Evolutionary conservation across 2,113 vertebrate species (phyloP), one percentile per base, ranked within the genome.

Genomic region (Paramisgurnus dabryanus): DNA sequence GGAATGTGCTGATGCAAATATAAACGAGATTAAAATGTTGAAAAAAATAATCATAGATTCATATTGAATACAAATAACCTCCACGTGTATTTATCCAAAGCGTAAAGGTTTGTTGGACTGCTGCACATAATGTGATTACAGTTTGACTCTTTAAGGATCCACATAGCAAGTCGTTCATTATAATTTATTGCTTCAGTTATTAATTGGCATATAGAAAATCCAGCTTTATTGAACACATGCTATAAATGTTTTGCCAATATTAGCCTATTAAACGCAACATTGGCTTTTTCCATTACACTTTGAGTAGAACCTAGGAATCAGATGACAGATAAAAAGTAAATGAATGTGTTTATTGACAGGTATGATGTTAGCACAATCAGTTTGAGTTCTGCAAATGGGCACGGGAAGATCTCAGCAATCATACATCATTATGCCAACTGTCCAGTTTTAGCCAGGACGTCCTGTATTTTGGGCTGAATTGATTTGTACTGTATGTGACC

Each of bases 261-360:
- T 34, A 63, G 58, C 72, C 43, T 64, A 75, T 75, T 75, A 64
- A 50, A 75, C 5, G 58, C 72, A 75, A 64, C 72, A 49, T 75
- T 75, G 63, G 72, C 72, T 75, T 63, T 39, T 75, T 73, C 55
- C 71, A 73, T 61, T 73, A 73, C 39, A 27, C 55, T 45, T 64
- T 49, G 13, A 64, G 63, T 64, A 34, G 49, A 34, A 75, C 13
- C 41, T 75, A 17, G 43, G 41, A 64, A 61, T 75, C 18, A 64
- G 71, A 74, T 74, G 40, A 75, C 43, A 75, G 72, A 64, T 34
- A 49, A 49, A 63, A 63, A 63, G 43, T 55, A n/a, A 71, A 57
- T 57, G 69, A 71, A 4, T 2, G n/a, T 3, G 7, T 74, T 10
- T 45, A 45, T 60, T 73, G 49, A 17, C 72, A 49, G 18, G 12